These are phyloP conservation scores for Dryocosmus kuriphilus DNA, from an alignment of 2,888 invertebrate genomes.

Conservation along the genomic window DNA sequence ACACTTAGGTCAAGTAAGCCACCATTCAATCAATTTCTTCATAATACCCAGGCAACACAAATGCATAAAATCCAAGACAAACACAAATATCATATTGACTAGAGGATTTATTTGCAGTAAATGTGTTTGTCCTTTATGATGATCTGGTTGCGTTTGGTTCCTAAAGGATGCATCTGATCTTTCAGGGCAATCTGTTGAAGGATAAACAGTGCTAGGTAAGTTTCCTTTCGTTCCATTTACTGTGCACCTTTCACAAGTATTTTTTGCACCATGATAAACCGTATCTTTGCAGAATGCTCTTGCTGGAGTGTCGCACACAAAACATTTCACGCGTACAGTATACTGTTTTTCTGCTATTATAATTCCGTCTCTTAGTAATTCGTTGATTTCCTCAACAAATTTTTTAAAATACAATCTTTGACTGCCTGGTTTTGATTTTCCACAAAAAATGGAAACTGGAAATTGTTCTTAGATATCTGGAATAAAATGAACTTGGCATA, in stretches of 20 bases:
- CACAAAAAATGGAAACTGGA: slow-evolving; percentile 51
- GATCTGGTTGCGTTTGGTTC: slow-evolving; percentile 21
- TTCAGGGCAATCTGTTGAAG: background rate
- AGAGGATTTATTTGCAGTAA: background rate
- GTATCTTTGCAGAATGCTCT: slow-evolving; percentile 43
- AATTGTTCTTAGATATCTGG: slow-evolving; percentile 47
- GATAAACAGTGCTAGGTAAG: background rate
- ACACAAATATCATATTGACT: slow-evolving; percentile 2
- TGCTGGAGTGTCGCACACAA: slow-evolving; percentile 49
- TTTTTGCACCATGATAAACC: slow-evolving; percentile 42
- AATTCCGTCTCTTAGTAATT: slow-evolving; percentile 48
- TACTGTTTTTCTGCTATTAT: slow-evolving; percentile 39
- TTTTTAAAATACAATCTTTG: slow-evolving; percentile 42
- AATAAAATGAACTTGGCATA: background rate
- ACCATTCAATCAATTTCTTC: slow-evolving; percentile 48
- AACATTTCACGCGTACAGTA: slow-evolving; percentile 45
- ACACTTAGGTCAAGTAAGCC: slow-evolving; percentile 38
- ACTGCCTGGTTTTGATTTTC: slow-evolving; percentile 46
- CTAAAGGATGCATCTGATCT: slow-evolving; percentile 35
- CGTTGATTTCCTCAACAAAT: slow-evolving; percentile 54
- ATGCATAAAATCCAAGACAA: slow-evolving; percentile 24
- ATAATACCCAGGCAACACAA: slow-evolving; percentile 19
- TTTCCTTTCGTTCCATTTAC: background rate
- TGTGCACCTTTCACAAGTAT: slow-evolving; percentile 37
- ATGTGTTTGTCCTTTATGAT: slow-evolving; percentile 36